A percentile compares a stretch with the other conserved stretches of the same genome.
phyloP scores from a whole-genome alignment of 2,888 invertebrate species.

The Agrenia bidenticulata region DNA sequence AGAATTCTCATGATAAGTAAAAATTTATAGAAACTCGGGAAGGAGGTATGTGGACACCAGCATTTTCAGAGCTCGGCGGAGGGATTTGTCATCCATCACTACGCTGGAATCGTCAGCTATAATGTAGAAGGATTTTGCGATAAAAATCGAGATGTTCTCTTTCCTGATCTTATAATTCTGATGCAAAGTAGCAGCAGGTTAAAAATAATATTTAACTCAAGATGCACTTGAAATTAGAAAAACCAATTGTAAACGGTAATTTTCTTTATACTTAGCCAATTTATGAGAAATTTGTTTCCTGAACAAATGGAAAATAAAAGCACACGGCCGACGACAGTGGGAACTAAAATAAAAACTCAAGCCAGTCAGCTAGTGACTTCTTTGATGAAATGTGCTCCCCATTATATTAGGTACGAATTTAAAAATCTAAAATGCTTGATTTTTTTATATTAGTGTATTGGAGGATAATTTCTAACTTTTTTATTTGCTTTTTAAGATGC shows the following conservation, averaged over 20 bases:
- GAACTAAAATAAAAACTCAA: constrained; percentile 67
- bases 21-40: constrained; percentile 60
- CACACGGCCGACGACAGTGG: constrained; percentile 65
- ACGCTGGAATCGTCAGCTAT: constrained; percentile 69
- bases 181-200: constrained; percentile 63
- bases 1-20: too few species aligned
- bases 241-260: too few species aligned
- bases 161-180: constrained; percentile 65
- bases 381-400: constrained; percentile 67
- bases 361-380: constrained; percentile 67
- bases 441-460: too few species aligned
- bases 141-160: constrained; percentile 68
- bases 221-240: too few species aligned
- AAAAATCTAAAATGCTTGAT: too few species aligned
- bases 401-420: constrained; percentile 62
- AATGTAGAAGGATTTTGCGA: constrained; percentile 68
- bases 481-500: too few species aligned
- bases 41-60: constrained; percentile 60
- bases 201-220: not conserved
- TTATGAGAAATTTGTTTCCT: constrained; percentile 64
- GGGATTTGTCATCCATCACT: constrained; percentile 66
- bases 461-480: not conserved
- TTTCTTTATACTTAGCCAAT: too few species aligned
- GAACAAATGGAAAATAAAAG: constrained; percentile 58
- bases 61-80: constrained; percentile 63